Percentiles rank a stretch among this genome's conserved stretches.
phyloP scores from a whole-genome alignment of 2,888 invertebrate genomes.

The Thyatira batis region DNA sequence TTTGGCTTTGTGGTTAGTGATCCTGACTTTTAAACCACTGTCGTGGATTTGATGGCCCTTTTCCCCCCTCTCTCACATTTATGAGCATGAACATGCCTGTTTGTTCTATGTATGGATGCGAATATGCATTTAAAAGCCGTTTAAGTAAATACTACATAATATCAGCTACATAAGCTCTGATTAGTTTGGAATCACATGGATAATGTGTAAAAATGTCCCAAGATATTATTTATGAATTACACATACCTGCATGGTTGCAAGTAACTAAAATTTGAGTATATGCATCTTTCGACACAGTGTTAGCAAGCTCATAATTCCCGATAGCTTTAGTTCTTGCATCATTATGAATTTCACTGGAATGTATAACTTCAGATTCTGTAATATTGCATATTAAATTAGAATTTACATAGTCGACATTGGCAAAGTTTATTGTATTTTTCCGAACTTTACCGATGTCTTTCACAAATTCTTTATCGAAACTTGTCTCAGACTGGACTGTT shows the following conservation, averaged over 20 bases:
- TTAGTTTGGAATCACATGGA: too few relatives aligned
- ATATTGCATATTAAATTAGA: not conserved
- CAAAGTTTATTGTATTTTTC: not conserved
- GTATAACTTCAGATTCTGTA: constrained; percentile 14
- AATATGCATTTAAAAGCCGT: too few relatives aligned
- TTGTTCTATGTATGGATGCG: too few relatives aligned
- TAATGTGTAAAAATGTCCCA: not conserved
- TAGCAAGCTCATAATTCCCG: not conserved
- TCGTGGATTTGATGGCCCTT: too few relatives aligned
- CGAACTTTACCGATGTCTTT: constrained; percentile 19
- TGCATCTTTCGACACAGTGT: constrained; percentile 4
- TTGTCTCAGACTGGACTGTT: constrained; percentile 12
- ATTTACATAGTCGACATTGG: not conserved
- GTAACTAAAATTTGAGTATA: constrained; percentile 12
- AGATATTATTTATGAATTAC: not conserved
- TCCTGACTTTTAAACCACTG: too few relatives aligned
- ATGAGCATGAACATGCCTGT: too few relatives aligned
- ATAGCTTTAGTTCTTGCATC: constrained; percentile 14
- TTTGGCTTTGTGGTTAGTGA: too few relatives aligned
- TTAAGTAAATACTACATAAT: too few relatives aligned
- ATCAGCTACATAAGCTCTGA: too few relatives aligned
- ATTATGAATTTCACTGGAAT: constrained; percentile 9
- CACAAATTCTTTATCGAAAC: constrained; percentile 11
- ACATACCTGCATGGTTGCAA: constrained; percentile 11
- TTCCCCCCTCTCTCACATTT: too few relatives aligned